Evolutionary conservation across 2,888 invertebrate species (phyloP), one percentile per base, ranked within the genome.

Genomic region (Drosophila recens): DNA sequence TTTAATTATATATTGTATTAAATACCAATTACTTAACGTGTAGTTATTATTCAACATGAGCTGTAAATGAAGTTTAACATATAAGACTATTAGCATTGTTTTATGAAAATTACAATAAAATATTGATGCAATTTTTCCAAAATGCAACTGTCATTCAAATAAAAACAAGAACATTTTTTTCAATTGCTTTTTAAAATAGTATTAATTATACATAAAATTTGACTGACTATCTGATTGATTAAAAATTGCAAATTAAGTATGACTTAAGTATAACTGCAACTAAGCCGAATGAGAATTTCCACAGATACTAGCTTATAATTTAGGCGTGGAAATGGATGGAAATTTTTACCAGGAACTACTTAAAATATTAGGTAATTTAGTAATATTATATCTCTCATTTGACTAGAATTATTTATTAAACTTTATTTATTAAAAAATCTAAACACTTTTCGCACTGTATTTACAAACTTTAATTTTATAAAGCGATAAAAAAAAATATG

Each of bases 21-120:
- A 54, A 33, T 43, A 33, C 9, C 42, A 42, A 57, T 56, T 56
- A 56, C 43, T 56, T 34, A 43, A 34, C 10, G 23, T 56, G 34
- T 15, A 6, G 20, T 11, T 4, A 11, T 8, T 36, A 56, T 45
- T 23, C 36, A 15, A 36, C 15, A 17, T 3, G 23, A 23, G 20
- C 6, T 43, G 20, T 56, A 8, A 43, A 17, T 8, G 6, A 15
- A 40, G 8, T 15, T 11, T 11, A 27, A 15, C 15, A 30, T 11
- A 30, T 40, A 40, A 30, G 27, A 23, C 1, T 27, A 23, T 27
- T 27, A 3, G 6, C 3, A 46, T 27, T 23, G 3, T 13, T 20
- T 34, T 20, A 51, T 13, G 20, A 1, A 51, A 9, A 23, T 8
- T n/a, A 1, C 1, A 51, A 34, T 15, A 17, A 2, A n/a, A 33